Percentiles rank a stretch among this genome's conserved stretches.
phyloP scores from a whole-genome alignment of 2,888 invertebrate species.

The Odontocerum albicorne region DNA sequence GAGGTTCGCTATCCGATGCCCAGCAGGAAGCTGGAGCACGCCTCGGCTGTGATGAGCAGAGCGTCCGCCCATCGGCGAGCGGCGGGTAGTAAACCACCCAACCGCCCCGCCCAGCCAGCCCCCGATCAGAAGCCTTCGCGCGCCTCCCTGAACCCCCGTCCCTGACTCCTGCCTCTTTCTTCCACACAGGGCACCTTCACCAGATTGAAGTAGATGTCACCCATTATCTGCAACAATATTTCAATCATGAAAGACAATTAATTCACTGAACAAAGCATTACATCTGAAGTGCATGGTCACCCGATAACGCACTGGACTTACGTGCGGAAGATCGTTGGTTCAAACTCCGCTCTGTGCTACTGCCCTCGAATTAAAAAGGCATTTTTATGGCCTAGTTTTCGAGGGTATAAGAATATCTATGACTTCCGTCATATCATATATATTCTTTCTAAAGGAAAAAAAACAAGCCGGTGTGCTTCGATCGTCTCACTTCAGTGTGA shows the following conservation, averaged over 20 bases:
- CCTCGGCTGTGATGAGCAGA: conserved; percentile 22
- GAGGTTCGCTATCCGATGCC: conserved; percentile 29
- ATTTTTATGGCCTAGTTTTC: no score
- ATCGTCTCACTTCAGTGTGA: no score
- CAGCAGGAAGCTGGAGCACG: conserved; percentile 28
- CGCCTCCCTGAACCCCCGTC: conserved; percentile 52
- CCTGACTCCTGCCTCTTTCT: conserved; percentile 49
- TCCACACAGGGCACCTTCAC: conserved; percentile 75
- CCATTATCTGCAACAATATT: conserved; percentile 61
- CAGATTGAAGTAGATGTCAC: conserved; percentile 83
- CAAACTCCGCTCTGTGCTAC: no score
- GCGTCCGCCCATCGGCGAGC: conserved; percentile 24
- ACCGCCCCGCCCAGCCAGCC: conserved; percentile 6
- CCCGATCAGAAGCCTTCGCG: conserved; percentile 54
- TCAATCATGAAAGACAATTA: neutral
- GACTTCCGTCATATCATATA: no score
- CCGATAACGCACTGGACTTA: no score
- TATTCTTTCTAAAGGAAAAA: no score
- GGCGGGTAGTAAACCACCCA: conserved; percentile 10
- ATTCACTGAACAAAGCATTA: neutral
- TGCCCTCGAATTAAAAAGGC: no score
- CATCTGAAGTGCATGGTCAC: neutral
- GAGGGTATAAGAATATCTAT: no score
- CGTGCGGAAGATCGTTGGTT: no score
- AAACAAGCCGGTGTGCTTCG: no score